Evolutionary conservation across 2,888 invertebrate species (phyloP), one percentile per base, ranked within the genome.

Genomic region (Drosophila pegasa): DNA sequence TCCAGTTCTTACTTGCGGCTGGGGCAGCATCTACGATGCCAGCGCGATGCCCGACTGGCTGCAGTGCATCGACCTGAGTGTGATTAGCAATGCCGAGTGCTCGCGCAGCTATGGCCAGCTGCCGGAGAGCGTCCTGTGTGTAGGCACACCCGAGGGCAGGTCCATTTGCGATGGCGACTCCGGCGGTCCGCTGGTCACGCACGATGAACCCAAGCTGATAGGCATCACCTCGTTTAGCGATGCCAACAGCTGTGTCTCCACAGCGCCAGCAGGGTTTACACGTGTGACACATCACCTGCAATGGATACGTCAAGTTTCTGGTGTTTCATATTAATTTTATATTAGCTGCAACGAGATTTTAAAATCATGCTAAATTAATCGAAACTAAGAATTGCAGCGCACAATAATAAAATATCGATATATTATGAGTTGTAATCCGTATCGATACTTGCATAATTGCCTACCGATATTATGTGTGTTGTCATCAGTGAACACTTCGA

Each of bases 61-160:
- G 66, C 71, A 76, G 56, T 79, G 77, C 62, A 58, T 66, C 47
- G 29, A 83, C 73, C 40, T 92, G 89, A 14, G 55, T 58, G 35
- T 78, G 64, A 31, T 89, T 85, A 29, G 81, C 78, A 75, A 90
- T 89, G 41, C 79, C 83, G 33, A 92, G 90, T 85, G 89, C 78
- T 91, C 91, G 0, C 91, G 91, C 65, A 90, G 90, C 61, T 92
- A 92, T 35, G 91, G 91, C 14, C 87, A 90, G 4, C 62, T 84
- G 20, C 64, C 71, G 1, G 74, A 61, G 20, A 52, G 59, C 27
- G 68, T 71, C 0, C 2, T 82, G 7, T 84, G 84, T 31, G 68
- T 76, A 7, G 47, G 22, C 16, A 71, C 72, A 1, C 56, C 68
- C 4, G 47, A 66, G n/a, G 71, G 78, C 14, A 64, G 54, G 7